A percentile compares a stretch with the other conserved stretches of the same genome.
These are phyloP conservation scores for Cenopis cana DNA, from an alignment of 2,888 invertebrate genomes.

Conservation along the genomic window DNA sequence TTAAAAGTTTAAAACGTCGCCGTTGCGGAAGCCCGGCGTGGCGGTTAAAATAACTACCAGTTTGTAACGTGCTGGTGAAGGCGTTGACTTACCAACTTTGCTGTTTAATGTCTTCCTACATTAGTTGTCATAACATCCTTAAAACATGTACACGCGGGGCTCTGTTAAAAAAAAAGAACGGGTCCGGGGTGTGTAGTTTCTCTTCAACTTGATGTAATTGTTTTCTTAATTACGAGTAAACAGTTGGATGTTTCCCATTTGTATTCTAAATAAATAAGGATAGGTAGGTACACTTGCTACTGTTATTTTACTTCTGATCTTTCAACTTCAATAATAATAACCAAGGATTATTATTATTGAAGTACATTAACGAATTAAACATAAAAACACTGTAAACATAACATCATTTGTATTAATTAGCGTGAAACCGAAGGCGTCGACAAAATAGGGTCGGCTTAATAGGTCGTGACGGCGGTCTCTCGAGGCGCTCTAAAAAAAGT, in stretches of 20 bases:
- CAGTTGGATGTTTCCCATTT: no score
- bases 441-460: slow-evolving; percentile 34
- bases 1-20: slow-evolving; percentile 10
- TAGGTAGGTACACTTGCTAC: no score
- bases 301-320: no score
- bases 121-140: not conserved
- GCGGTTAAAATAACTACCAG: slow-evolving; percentile 25
- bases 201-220: not conserved
- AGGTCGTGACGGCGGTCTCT: slow-evolving; percentile 28
- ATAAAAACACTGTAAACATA: not conserved
- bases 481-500: slow-evolving; percentile 24
- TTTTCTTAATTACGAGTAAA: no score
- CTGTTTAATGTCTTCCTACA: slow-evolving; percentile 34
- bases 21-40: slow-evolving; percentile 19
- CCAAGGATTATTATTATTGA: no score
- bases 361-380: not conserved
- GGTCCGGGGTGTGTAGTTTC: not conserved
- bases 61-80: slow-evolving; percentile 15
- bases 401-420: slow-evolving; percentile 27
- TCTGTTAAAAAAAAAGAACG: no score
- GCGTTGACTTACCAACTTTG: slow-evolving; percentile 26
- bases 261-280: no score
- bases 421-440: slow-evolving; percentile 29
- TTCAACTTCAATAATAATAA: no score
- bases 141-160: not conserved